phyloP scores from a whole-genome alignment of 2,888 invertebrate species.

The Chrysopilus asiliformis region DNA sequence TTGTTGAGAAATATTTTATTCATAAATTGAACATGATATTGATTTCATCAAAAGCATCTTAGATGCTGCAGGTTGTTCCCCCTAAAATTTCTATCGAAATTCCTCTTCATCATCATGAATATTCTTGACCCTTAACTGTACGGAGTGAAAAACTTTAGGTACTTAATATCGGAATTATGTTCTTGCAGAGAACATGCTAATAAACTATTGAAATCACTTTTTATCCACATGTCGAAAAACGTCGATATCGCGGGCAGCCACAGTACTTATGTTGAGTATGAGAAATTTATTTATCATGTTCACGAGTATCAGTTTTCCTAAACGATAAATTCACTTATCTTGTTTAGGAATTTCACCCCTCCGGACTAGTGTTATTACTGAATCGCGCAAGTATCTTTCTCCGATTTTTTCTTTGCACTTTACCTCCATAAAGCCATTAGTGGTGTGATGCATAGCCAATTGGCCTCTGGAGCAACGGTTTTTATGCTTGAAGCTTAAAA shows the following conservation, averaged over 20 bases:
- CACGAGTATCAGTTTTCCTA: slow-evolving; percentile 18
- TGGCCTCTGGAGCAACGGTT: too few relatives aligned
- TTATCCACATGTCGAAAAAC: not conserved
- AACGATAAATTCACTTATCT: slow-evolving; percentile 20
- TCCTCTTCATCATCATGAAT: too few relatives aligned
- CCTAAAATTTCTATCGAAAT: too few relatives aligned
- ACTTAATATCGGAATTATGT: slow-evolving; percentile 20
- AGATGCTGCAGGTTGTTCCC: not conserved
- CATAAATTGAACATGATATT: not conserved
- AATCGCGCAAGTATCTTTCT: too few relatives aligned
- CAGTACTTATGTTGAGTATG: too few relatives aligned
- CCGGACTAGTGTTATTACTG: too few relatives aligned
- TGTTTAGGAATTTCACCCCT: slow-evolving; percentile 13
- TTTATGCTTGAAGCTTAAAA: too few relatives aligned
- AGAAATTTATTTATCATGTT: slow-evolving; percentile 20
- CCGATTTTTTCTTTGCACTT: too few relatives aligned
- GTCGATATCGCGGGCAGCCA: not conserved
- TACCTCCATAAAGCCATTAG: too few relatives aligned
- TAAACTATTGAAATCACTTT: slow-evolving; percentile 17
- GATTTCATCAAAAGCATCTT: not conserved
- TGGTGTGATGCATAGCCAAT: too few relatives aligned
- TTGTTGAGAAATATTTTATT: too few relatives aligned
- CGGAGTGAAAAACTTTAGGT: slow-evolving; percentile 7
- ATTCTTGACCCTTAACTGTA: too few relatives aligned
- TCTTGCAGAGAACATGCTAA: slow-evolving; percentile 20